These are phyloP conservation scores for Terebella lapidaria DNA, from an alignment of 2,888 invertebrate species.

Conservation along the genomic window DNA sequence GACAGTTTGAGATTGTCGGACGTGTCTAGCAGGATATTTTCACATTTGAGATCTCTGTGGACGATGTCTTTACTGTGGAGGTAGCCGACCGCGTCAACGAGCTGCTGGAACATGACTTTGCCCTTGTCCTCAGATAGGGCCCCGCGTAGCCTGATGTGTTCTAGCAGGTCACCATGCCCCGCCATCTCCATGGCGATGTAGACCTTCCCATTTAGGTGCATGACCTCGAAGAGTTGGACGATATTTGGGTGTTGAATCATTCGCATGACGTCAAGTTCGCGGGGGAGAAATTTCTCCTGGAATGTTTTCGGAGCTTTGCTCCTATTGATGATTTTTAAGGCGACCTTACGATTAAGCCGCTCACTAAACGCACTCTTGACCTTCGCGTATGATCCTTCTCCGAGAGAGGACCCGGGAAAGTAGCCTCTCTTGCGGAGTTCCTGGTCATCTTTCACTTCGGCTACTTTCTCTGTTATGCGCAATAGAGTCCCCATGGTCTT, in stretches of 20 bases:
- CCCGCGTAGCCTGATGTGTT: slow-evolving; percentile 63
- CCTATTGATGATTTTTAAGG: slow-evolving; percentile 72
- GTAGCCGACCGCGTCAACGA: slow-evolving; percentile 44
- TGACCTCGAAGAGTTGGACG: slow-evolving; percentile 67
- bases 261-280: slow-evolving; percentile 73
- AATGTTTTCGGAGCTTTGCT: slow-evolving; percentile 71
- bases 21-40: slow-evolving; percentile 62
- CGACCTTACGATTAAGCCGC: slow-evolving; percentile 34
- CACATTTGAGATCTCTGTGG: slow-evolving; percentile 74
- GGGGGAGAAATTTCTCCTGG: slow-evolving; percentile 72
- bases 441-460: too few relatives aligned
- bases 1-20: slow-evolving; percentile 77
- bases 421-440: slow-evolving; percentile 55
- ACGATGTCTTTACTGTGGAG: slow-evolving; percentile 42
- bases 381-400: slow-evolving; percentile 85
- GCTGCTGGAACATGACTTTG: slow-evolving; percentile 49
- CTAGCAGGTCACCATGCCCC: slow-evolving; percentile 74
- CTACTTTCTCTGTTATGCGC: too few relatives aligned
- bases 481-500: too few relatives aligned
- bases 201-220: slow-evolving; percentile 26
- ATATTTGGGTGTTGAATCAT: slow-evolving; percentile 75
- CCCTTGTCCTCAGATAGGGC: slow-evolving; percentile 57
- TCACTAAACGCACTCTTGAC: slow-evolving; percentile 66
- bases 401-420: slow-evolving; percentile 61
- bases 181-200: slow-evolving; percentile 62